Evolutionary conservation across 2,888 invertebrate genomes (phyloP).

Genomic region (Thereva nobilitata): DNA sequence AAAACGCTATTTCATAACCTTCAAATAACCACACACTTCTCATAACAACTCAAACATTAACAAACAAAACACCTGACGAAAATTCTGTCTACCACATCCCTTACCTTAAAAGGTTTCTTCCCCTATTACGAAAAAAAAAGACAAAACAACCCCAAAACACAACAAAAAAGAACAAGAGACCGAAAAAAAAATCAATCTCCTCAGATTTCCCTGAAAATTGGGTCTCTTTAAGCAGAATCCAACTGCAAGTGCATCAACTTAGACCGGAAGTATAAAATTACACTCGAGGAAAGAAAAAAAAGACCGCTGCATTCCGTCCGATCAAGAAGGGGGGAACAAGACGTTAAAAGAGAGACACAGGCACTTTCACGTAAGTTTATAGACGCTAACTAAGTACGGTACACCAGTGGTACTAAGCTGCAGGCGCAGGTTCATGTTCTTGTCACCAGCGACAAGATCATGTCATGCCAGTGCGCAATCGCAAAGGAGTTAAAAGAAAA

Average conservation of each 20-base stretch:
- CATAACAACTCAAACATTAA: no score
- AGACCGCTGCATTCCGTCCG: not conserved
- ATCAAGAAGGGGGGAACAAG: no score
- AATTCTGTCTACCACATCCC: conserved; percentile 4
- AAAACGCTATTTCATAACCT: no score
- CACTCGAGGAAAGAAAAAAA: conserved; percentile 43
- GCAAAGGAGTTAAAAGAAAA: no score
- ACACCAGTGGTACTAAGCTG: no score
- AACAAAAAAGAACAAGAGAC: conserved; percentile 5
- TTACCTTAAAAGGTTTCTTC: conserved; percentile 5
- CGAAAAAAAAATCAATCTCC: conserved; percentile 18
- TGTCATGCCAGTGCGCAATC: no score
- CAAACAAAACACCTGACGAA: not conserved
- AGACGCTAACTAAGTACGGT: no score
- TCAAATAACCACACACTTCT: no score
- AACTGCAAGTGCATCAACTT: conserved; percentile 41
- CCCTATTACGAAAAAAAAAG: conserved; percentile 1
- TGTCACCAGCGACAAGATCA: no score
- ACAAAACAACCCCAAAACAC: conserved; percentile 11
- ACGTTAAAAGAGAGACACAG: no score
- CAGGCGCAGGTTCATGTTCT: no score
- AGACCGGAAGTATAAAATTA: conserved; percentile 59
- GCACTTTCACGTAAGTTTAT: no score
- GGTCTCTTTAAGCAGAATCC: conserved; percentile 23
- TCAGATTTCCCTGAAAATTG: conserved; percentile 34